phyloP scores from a whole-genome alignment of 1,140 invertebrate species.

The Drosophila jambulina region DNA sequence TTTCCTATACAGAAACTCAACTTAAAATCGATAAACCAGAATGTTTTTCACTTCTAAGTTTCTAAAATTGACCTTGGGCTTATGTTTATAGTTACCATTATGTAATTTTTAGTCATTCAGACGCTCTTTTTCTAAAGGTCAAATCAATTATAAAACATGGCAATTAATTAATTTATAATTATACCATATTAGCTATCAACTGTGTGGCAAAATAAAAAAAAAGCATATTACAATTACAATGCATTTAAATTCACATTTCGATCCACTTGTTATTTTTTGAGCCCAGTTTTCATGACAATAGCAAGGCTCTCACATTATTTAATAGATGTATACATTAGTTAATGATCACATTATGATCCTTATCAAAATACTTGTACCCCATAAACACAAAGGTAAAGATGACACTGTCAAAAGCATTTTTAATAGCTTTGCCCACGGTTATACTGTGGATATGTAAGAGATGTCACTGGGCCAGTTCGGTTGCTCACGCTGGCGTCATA shows the following conservation, averaged over 20 bases:
- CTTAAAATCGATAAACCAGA: not conserved
- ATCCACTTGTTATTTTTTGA: not conserved
- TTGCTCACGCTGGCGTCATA: slow-evolving; percentile 32
- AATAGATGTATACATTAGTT: slow-evolving; percentile 1
- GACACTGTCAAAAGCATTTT: slow-evolving; percentile 3
- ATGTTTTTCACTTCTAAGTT: not conserved
- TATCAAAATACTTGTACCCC: not conserved
- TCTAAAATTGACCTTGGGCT: not conserved
- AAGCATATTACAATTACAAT: no score
- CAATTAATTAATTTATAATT: slow-evolving; percentile 2
- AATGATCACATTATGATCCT: slow-evolving; percentile 5
- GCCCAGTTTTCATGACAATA: not conserved
- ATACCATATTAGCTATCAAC: not conserved
- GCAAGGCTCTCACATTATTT: not conserved
- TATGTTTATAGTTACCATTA: not conserved
- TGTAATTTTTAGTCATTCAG: not conserved
- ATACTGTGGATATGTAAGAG: not conserved
- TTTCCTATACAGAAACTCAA: not conserved
- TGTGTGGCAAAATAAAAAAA: not conserved
- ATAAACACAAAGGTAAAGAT: slow-evolving; percentile 1
- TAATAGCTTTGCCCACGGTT: not conserved
- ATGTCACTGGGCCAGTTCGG: slow-evolving; percentile 14
- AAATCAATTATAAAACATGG: slow-evolving; percentile 2
- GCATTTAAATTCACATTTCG: not conserved
- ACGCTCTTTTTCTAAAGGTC: not conserved